Base-by-base conservation (phyloP, 2,888 invertebrate genomes). In the Tricholauxania praeusta region DNA sequence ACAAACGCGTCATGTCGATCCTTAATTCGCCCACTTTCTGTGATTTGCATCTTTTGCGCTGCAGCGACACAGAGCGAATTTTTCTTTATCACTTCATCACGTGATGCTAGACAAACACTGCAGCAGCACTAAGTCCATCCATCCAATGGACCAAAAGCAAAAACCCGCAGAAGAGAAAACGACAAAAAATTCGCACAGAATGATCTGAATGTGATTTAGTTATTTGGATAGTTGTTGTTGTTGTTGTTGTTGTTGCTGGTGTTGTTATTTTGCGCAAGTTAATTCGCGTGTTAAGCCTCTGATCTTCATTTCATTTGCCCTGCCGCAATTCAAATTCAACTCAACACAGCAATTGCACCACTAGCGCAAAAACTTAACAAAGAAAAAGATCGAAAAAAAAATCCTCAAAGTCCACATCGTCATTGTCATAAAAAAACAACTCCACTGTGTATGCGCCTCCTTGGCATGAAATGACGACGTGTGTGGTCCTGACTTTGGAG, bases 401-500 rank as follows among this genome's bases (percentile, higher is more conserved):
- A 28, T 22, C 15, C 60, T 60, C 39, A 22, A 22, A 49, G 47
- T 15, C 62, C 32, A 17, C 62, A 15, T n/a, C n/a, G 12, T 51
- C 49, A 14, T 49, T 51, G 64, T 5, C 64, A 22, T 19, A 22
- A 49, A 14, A 51, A 17, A 39, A 39, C n/a, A 39, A 51, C 22
- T 57, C 59, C 70, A 68, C 12, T 22, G 55, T 47, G n/a, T 19
- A 51, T 10, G 39, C 66, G 39, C 62, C 48, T 49, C 48, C 64
- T 63, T 49, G 17, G 49, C 64, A 49, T 55, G 63, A 53, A 71
- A 70, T 73, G 59, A 68, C 82, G 73, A 78, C 82, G 82, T 82
- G 82, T 82, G 82, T 83, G 82, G 82, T 82, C 82, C 72, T 19
- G 78, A 72, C 74, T 76, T 75, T 79, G 75, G 76, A 79, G 74